These are phyloP conservation scores for Crenichthys baileyi DNA, from an alignment of 2,797 vertebrate species.

Conservation along the genomic window DNA sequence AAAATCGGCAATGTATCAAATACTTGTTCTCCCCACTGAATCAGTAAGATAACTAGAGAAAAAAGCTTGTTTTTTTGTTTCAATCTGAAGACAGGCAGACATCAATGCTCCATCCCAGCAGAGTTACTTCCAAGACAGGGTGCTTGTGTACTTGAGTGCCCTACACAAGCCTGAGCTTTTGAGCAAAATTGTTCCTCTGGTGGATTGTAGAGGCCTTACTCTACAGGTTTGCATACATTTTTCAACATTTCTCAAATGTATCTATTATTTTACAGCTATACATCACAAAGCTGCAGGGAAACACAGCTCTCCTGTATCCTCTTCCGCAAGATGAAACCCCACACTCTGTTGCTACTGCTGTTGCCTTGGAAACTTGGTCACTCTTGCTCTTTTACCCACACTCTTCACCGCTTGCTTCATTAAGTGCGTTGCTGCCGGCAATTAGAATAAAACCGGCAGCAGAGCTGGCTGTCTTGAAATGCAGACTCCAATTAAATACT, in stretches of 20 bases:
- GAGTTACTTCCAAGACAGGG: slow-evolving; percentile 43
- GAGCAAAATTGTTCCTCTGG: slow-evolving; percentile 36
- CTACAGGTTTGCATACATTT: slow-evolving; percentile 55
- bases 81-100: slow-evolving; percentile 31
- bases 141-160: slow-evolving; percentile 34
- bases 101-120: slow-evolving; percentile 39
- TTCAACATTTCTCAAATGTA: slow-evolving; percentile 45
- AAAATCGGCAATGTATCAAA: no score
- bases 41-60: slow-evolving; percentile 25
- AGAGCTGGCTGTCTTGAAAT: slow-evolving; percentile 81
- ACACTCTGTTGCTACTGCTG: slow-evolving; percentile 75
- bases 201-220: slow-evolving; percentile 34
- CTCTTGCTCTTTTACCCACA: slow-evolving; percentile 77
- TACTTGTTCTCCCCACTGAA: no score
- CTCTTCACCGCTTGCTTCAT: slow-evolving; percentile 81
- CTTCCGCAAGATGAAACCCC: slow-evolving; percentile 83
- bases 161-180: slow-evolving; percentile 27
- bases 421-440: slow-evolving; percentile 83
- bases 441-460: slow-evolving; percentile 85
- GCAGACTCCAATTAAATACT: slow-evolving; percentile 84
- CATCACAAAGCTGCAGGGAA: slow-evolving; percentile 67
- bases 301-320: slow-evolving; percentile 73
- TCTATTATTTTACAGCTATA: slow-evolving; percentile 65
- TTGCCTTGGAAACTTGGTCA: slow-evolving; percentile 86
- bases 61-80: slow-evolving; percentile 38